phyloP scores from a whole-genome alignment of 2,797 vertebrate species.

The Pseudomugil tenellus region DNA sequence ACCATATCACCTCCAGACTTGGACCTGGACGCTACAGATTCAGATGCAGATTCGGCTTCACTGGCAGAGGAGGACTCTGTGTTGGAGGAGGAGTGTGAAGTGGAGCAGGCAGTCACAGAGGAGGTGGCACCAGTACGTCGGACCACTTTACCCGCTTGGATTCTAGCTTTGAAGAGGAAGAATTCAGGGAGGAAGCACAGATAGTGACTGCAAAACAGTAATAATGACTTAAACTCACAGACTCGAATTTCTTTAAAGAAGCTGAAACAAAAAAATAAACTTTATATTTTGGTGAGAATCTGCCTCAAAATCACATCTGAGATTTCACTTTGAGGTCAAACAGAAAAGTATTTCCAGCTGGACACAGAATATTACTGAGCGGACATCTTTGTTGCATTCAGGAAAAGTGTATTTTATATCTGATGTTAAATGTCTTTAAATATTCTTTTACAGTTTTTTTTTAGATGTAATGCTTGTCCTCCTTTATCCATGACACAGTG shows the following conservation, averaged over 20 bases:
- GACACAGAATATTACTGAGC: not conserved
- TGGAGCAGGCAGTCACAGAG: conserved; percentile 23
- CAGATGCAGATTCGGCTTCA: conserved; percentile 48
- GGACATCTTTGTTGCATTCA: not conserved
- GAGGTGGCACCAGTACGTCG: conserved; percentile 45
- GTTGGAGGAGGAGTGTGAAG: conserved; percentile 45
- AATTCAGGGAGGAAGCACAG: conserved; percentile 61
- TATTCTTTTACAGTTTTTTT: conserved; percentile 7
- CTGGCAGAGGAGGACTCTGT: conserved; percentile 61
- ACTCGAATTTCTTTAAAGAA: not conserved
- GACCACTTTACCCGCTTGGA: conserved; percentile 73
- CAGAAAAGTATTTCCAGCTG: not conserved
- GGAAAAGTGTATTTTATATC: not conserved
- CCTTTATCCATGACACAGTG: not conserved
- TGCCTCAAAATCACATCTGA: too few relatives aligned
- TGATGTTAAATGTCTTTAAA: not conserved
- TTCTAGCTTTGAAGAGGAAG: conserved; percentile 75
- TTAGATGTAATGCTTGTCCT: not conserved
- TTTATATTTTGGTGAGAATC: too few relatives aligned
- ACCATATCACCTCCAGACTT: conserved; percentile 49
- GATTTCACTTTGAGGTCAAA: not conserved
- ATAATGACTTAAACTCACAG: not conserved
- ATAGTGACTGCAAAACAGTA: conserved; percentile 32
- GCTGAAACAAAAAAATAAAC: too few relatives aligned
- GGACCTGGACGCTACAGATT: conserved; percentile 34